Conservation (phyloP, 2,797 vertebrate species). For the Aselliscus stoliczkanus region DNA sequence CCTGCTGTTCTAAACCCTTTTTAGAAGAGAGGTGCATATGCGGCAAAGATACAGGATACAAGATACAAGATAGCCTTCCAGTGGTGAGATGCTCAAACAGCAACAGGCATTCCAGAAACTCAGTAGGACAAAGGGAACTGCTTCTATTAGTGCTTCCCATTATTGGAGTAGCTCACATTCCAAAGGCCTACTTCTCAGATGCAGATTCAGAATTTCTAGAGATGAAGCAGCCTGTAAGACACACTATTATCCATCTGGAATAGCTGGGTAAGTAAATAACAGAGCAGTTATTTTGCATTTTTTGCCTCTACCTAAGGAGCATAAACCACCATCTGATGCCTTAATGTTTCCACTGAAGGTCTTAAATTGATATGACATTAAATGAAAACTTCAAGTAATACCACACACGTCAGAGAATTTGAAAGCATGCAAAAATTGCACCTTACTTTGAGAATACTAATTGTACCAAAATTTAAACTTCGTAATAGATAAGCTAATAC, state of each 20-base stretch:
- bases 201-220: neutral
- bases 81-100: neutral
- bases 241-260: neutral
- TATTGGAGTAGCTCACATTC: neutral
- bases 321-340: neutral
- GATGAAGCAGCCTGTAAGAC: neutral
- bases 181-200: neutral
- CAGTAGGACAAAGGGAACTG: neutral
- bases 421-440: neutral
- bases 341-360: constrained; percentile 3
- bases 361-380: neutral
- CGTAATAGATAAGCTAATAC: neutral
- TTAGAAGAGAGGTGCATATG: neutral
- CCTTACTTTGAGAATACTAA: neutral
- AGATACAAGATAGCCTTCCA: constrained; percentile 6
- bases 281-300: neutral
- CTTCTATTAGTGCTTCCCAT: neutral
- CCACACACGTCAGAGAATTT: neutral
- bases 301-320: neutral
- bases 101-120: neutral
- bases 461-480: neutral
- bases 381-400: constrained; percentile 29
- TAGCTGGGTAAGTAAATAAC: neutral
- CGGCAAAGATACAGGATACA: neutral
- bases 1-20: neutral